Percentiles rank a stretch among this genome's conserved stretches.
Conservation (phyloP, 2,113 vertebrate species). For the Tautogolabrus adspersus region DNA sequence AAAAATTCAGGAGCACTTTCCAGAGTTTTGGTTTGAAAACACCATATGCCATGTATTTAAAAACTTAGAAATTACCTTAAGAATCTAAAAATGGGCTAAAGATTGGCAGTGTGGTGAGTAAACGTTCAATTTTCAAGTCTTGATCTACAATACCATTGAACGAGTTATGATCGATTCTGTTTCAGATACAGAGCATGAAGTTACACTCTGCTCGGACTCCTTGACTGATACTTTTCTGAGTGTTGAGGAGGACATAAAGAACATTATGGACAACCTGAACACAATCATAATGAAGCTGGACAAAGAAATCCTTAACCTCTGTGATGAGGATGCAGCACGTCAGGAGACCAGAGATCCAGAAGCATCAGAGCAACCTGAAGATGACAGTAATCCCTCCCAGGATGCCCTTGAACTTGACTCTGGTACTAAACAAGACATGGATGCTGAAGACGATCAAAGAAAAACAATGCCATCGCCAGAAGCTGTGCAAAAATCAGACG, state of each 20-base stretch:
- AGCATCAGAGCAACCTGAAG: neutral
- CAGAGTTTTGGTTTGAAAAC: too few species aligned
- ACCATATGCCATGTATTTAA: too few species aligned
- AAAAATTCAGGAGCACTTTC: too few species aligned
- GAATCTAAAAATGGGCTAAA: too few species aligned
- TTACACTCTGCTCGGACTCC: neutral
- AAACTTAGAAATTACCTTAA: too few species aligned
- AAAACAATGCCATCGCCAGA: neutral
- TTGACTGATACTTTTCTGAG: slow-evolving; percentile 9
- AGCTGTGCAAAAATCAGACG: neutral
- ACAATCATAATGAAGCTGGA: slow-evolving; percentile 43
- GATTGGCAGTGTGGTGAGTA: too few species aligned
- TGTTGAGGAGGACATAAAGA: slow-evolving; percentile 41
- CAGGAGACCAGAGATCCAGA: neutral
- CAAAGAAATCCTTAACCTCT: slow-evolving; percentile 7
- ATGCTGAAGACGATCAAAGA: slow-evolving; percentile 3
- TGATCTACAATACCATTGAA: too few species aligned
- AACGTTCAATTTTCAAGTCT: too few species aligned
- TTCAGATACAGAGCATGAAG: slow-evolving; percentile 20
- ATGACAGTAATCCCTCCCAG: neutral
- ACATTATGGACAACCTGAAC: slow-evolving; percentile 43
- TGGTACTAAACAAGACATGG: neutral
- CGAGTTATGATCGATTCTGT: neutral
- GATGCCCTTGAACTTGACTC: neutral
- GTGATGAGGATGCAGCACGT: neutral